phyloP scores from a whole-genome alignment of 2,888 invertebrate genomes.

The Platycheirus albimanus region DNA sequence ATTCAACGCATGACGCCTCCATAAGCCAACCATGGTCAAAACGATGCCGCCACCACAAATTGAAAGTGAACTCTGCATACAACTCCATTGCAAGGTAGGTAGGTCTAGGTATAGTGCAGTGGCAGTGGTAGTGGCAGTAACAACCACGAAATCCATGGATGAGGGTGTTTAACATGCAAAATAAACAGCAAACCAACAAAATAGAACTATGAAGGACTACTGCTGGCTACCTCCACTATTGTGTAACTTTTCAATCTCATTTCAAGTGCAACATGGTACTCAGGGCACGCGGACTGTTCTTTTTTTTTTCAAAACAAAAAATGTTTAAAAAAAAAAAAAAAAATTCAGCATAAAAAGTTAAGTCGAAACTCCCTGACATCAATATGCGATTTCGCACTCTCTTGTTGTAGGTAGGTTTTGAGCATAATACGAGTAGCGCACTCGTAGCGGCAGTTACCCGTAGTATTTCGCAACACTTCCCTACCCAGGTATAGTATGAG shows the following conservation, averaged over 20 bases:
- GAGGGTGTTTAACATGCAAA: slow-evolving; percentile 58
- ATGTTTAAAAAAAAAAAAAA: slow-evolving; percentile 15
- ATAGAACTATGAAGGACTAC: slow-evolving; percentile 25
- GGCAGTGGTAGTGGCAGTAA: slow-evolving; percentile 23
- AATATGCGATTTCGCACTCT: slow-evolving; percentile 69
- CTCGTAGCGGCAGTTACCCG: slow-evolving; percentile 21
- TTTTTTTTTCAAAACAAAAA: neutral
- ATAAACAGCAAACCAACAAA: slow-evolving; percentile 41
- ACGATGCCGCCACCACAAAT: slow-evolving; percentile 35
- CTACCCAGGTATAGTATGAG: slow-evolving; percentile 45
- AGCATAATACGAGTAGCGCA: slow-evolving; percentile 16
- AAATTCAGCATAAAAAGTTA: slow-evolving; percentile 26
- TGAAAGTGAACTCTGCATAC: slow-evolving; percentile 47
- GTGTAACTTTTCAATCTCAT: slow-evolving; percentile 39
- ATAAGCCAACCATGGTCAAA: slow-evolving; percentile 48
- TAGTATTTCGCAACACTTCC: slow-evolving; percentile 45
- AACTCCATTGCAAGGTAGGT: no score
- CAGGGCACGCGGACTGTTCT: slow-evolving; percentile 28
- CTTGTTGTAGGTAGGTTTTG: slow-evolving; percentile 25
- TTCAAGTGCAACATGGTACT: slow-evolving; percentile 54
- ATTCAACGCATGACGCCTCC: slow-evolving; percentile 36
- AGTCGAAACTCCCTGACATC: slow-evolving; percentile 66
- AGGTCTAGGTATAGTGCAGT: neutral
- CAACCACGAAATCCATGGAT: slow-evolving; percentile 39
- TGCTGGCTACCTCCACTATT: slow-evolving; percentile 30